Percentiles rank a stretch among this genome's conserved stretches.
Evolutionary conservation across 2,113 vertebrate genomes (phyloP).

Genomic region (Trogon melanurus): DNA sequence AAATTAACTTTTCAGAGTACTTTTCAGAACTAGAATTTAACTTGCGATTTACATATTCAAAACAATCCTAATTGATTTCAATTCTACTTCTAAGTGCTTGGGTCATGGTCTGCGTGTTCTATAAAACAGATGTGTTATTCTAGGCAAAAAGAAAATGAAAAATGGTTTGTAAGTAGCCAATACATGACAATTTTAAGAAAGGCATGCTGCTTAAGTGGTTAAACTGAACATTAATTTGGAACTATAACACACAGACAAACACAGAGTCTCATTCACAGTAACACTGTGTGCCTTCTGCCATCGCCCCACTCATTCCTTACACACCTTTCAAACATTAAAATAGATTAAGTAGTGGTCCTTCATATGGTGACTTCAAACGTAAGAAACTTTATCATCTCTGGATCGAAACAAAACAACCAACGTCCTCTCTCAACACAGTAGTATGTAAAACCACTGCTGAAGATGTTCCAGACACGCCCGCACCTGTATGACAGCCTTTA

Average conservation of each 20-base stretch:
- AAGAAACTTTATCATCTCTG: neutral
- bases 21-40: too few species aligned
- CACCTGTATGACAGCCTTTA: neutral
- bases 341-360: neutral
- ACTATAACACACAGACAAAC: neutral
- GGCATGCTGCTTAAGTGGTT: neutral
- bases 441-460: neutral
- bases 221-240: neutral
- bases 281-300: neutral
- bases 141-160: neutral
- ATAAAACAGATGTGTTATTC: neutral
- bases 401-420: neutral
- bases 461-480: neutral
- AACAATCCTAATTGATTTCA: neutral
- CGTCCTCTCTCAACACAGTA: neutral
- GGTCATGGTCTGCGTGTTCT: neutral
- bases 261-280: neutral
- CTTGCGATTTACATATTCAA: neutral
- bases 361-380: neutral
- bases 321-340: neutral
- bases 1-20: neutral
- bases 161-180: neutral
- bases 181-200: neutral
- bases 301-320: neutral
- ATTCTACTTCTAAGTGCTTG: neutral